Evolutionary conservation across 2,113 vertebrate genomes (phyloP), one percentile per base, ranked within the genome.

Genomic region (Silurus asotus): DNA sequence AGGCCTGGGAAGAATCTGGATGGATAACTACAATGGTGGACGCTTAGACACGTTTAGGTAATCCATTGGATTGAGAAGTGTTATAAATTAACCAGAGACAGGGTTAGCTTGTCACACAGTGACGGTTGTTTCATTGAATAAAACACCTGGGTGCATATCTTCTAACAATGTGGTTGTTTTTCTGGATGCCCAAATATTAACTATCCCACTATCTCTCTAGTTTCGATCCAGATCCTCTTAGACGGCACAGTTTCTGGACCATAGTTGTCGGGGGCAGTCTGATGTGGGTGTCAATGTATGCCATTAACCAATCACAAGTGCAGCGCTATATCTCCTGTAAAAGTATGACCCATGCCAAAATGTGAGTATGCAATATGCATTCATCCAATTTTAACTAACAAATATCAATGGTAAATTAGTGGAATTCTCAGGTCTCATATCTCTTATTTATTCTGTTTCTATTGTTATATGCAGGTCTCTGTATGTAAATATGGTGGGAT

Each of bases 291-390:
- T 94, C 95, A 5, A 93, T 95, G 82, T 96, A 95, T 61, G 84
- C 94, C 0, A 95, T 96, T 84, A 96, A 96, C 84, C 95, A 96
- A 88, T 95, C 95, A 74, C 95, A 96, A 89, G 95, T 96, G 87
- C 95, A 96, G 74, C 94, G 95, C 64, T 96, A 95, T 91, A 94
- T 96, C 82, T 94, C 95, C 80, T 96, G 95, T 90, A 93, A 91
- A 90, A 94, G 92, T 48, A 11, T 95, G 59, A 76, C 89, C 69
- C 95, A 96, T 7, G 95, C 95, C 67, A 96, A 95, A 79, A 90
- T 94, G 95, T 96, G 81, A 96, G 95, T 75, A 82, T 67, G 51
- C 20, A 64, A 95, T 75, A 82, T 67, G 51, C 20, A 64, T n/a
- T 83, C 20, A 61, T 20, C 5, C 6, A 55, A n/a, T 53, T 37